Evolutionary conservation across 2,797 vertebrate genomes (phyloP).

Genomic region (Macropodus opercularis): DNA sequence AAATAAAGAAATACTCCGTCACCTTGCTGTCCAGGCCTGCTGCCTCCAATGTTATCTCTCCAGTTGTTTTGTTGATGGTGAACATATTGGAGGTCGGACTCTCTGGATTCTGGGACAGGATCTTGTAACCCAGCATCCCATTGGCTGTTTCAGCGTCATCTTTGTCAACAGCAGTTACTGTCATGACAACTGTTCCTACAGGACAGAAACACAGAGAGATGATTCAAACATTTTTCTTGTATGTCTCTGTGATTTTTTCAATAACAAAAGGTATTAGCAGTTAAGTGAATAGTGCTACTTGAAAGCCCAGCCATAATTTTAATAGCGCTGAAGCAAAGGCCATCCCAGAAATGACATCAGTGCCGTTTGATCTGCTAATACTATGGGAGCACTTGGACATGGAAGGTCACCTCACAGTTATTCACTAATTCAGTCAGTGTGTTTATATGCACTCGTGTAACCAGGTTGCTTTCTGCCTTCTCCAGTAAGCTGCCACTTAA

Average conservation of each 20-base stretch:
- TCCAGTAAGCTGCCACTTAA: too few species aligned
- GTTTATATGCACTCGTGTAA: too few species aligned
- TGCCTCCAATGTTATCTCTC: constrained; percentile 95
- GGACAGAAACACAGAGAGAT: too few species aligned
- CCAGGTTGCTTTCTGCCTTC: too few species aligned
- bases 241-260: too few species aligned
- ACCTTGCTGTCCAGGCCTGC: constrained; percentile 98
- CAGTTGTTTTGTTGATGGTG: constrained; percentile 97
- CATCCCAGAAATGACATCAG: constrained; percentile 29
- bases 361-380: constrained; percentile 40
- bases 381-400: constrained; percentile 12
- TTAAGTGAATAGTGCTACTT: too few species aligned
- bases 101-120: constrained; percentile 93
- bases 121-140: constrained; percentile 96
- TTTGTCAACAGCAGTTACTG: constrained; percentile 92
- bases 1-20: constrained; percentile 14
- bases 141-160: constrained; percentile 93
- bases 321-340: constrained; percentile 11
- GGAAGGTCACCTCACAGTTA: constrained; percentile 7
- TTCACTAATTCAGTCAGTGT: constrained; percentile 37
- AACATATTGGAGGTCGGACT: constrained; percentile 95
- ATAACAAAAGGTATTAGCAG: too few species aligned
- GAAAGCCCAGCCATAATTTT: too few species aligned
- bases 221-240: too few species aligned
- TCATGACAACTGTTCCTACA: constrained; percentile 96